Percentiles rank a stretch among this genome's conserved stretches.
Evolutionary conservation across 2,797 vertebrate species (phyloP).

Genomic region (Acrossocheilus wenchowensis): DNA sequence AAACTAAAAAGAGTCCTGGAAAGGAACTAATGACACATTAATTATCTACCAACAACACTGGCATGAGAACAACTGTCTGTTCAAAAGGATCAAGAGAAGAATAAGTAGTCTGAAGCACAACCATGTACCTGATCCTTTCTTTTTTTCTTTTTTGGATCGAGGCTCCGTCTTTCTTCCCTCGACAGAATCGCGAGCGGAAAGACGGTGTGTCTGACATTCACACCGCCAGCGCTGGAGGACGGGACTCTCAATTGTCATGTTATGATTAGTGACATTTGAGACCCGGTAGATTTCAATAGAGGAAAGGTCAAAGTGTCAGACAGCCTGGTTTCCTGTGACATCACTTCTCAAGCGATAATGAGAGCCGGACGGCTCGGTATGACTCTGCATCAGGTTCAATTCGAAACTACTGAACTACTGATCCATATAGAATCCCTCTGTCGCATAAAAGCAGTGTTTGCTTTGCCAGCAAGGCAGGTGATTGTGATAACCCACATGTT

Average conservation of each 20-base stretch:
- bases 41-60: constrained; percentile 70
- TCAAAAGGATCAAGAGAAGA: constrained; percentile 63
- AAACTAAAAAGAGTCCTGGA: constrained; percentile 39
- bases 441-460: neutral
- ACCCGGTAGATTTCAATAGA: constrained; percentile 62
- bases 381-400: constrained; percentile 8
- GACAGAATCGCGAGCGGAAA: constrained; percentile 50
- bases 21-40: constrained; percentile 72
- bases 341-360: constrained; percentile 49
- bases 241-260: constrained; percentile 61
- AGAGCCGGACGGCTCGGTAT: constrained; percentile 30
- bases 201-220: constrained; percentile 68
- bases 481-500: constrained; percentile 37
- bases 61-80: constrained; percentile 73
- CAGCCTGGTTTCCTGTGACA: constrained; percentile 64
- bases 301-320: constrained; percentile 69
- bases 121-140: constrained; percentile 73
- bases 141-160: neutral
- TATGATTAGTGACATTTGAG: constrained; percentile 66
- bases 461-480: constrained; percentile 31
- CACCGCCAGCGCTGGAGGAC: constrained; percentile 70
- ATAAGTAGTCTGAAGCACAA: constrained; percentile 65
- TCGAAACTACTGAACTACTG: neutral
- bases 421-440: constrained; percentile 18
- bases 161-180: constrained; percentile 10